Evolutionary conservation across 2,797 vertebrate genomes (phyloP), one percentile per base, ranked within the genome.

Genomic region (Chelonia mydas): DNA sequence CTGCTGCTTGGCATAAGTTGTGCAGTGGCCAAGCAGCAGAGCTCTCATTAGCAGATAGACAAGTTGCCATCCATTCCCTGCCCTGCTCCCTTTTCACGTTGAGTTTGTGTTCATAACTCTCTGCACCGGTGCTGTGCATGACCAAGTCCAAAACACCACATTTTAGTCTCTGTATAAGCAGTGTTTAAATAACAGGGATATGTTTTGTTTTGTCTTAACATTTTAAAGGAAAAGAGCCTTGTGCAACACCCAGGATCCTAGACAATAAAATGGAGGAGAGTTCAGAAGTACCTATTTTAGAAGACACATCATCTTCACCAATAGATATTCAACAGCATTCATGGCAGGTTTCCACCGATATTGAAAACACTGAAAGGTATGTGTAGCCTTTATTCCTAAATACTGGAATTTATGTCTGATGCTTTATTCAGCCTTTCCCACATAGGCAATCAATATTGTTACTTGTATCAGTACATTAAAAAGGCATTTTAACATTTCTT

Each of bases 291-390:
- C 99, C 99, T 81, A 99, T 99, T 97, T 98, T 99, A 96, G 99
- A 99, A 97, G 99, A 99, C 93, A 98, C 98, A 0, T 99, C 98
- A 4, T 99, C 99, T 82, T 99, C 99, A 90, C 99, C 99, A 47
- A 97, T 97, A 96, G 99, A 99, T 93, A 98, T 97, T 96, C 98
- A 99, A 94, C 99, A 99, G 90, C 98, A 99, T 93, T 98, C 98
- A 97, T 99, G 99, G 99, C 99, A 99, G 98, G 99, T 99, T 98
- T 99, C 99, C 97, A 99, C 98, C 72, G 99, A 99, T 98, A 99
- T 99, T 93, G 99, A 99, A 97, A 99, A 99, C 97, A 99, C 99
- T 76, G 99, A 99, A 98, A 99, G 98, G 99, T 99, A 98, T 85
- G 85, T 95, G 23, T 54, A 45, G 68, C 41, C 10, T 89, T 95